A percentile compares a stretch with the other conserved stretches of the same genome.
Conservation (phyloP, 1,140 invertebrate species). For the Drosophila bocqueti region DNA sequence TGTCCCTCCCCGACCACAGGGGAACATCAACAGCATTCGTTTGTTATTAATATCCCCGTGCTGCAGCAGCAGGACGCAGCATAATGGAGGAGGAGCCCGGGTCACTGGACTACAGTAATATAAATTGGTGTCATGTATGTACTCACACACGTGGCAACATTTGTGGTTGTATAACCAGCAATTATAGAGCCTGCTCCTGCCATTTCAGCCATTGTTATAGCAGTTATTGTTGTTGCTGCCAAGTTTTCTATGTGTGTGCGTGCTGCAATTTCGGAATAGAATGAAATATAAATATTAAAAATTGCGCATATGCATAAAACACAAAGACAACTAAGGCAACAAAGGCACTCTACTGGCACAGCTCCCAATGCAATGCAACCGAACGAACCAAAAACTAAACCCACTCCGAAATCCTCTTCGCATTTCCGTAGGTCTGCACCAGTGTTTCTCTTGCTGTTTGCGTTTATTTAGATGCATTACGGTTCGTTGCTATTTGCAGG, state of each 20-base stretch:
- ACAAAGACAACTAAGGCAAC: constrained; percentile 46
- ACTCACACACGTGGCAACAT: constrained; percentile 45
- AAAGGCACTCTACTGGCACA: constrained; percentile 5
- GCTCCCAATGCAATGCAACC: constrained; percentile 10
- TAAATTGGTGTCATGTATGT: constrained; percentile 61
- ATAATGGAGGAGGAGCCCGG: not conserved
- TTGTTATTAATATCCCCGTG: constrained; percentile 41
- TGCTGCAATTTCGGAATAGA: constrained; percentile 51
- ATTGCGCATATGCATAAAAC: constrained; percentile 56
- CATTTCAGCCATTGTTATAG: constrained; percentile 32
- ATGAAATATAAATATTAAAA: constrained; percentile 67
- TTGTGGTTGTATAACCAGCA: constrained; percentile 71
- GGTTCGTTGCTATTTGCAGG: constrained; percentile 58
- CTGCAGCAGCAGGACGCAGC: constrained; percentile 2
- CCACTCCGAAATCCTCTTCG: constrained; percentile 45
- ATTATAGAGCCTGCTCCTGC: constrained; percentile 59
- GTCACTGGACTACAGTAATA: constrained; percentile 41
- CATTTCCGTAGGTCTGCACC: constrained; percentile 43
- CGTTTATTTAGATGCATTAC: constrained; percentile 74
- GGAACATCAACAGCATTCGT: constrained; percentile 59
- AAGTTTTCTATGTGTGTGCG: constrained; percentile 4
- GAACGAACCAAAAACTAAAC: constrained; percentile 30
- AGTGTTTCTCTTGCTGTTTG: constrained; percentile 44
- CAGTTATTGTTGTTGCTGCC: constrained; percentile 51
- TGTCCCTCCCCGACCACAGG: constrained; percentile 30